phyloP scores from a whole-genome alignment of 2,113 vertebrate species.

The Phycodurus eques region DNA sequence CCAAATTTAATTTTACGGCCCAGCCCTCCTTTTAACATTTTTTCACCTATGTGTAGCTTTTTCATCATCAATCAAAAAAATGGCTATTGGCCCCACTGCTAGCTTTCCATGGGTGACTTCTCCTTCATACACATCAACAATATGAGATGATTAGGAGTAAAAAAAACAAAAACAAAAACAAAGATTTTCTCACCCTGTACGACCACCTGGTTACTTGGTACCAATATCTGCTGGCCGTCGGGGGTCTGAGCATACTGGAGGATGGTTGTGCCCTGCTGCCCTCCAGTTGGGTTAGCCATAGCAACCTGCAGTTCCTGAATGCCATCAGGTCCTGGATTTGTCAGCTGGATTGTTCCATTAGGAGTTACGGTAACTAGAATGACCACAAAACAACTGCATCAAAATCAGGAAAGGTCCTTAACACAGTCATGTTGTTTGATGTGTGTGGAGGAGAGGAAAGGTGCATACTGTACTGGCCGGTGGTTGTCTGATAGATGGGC shows the following conservation, averaged over 20 bases:
- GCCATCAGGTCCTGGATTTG: constrained; percentile 96
- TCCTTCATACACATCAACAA: too few species aligned
- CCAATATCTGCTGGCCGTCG: constrained; percentile 97
- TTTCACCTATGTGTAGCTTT: too few species aligned
- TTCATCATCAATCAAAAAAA: too few species aligned
- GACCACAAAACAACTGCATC: not conserved
- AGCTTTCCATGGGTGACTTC: too few species aligned
- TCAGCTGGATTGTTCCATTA: constrained; percentile 94
- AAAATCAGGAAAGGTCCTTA: not conserved
- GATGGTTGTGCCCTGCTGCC: constrained; percentile 91
- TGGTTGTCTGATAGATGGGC: constrained; percentile 98
- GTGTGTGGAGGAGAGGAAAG: not conserved
- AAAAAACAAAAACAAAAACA: not conserved
- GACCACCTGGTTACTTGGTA: constrained; percentile 98
- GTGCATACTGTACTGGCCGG: constrained; percentile 91
- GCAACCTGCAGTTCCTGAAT: constrained; percentile 93
- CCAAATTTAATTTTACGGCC: too few species aligned
- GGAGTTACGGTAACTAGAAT: constrained; percentile 92
- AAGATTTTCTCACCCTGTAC: constrained; percentile 86
- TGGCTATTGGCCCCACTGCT: too few species aligned
- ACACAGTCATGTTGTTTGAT: not conserved
- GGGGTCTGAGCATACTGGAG: constrained; percentile 98
- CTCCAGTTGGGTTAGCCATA: constrained; percentile 88
- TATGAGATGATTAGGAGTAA: not conserved
- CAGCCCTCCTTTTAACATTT: too few species aligned